Base-by-base conservation (phyloP, 2,113 vertebrate species). In the Actenoides hombroni region DNA sequence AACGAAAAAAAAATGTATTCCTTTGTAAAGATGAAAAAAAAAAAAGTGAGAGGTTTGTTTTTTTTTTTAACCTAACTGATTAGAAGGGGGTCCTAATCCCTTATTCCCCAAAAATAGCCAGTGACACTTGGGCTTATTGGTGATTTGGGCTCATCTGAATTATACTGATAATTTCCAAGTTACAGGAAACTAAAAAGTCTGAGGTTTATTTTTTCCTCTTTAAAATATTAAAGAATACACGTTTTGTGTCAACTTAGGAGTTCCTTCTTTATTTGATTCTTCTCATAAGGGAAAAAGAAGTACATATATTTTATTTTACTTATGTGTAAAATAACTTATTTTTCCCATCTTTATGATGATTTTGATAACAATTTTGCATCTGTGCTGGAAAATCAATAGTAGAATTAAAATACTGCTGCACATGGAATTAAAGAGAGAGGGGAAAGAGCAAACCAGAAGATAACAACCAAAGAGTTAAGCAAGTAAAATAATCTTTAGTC, bases 101-200 rank as follows among this genome's bases (percentile, higher is more conserved):
- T 39, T 79, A 97, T 95, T 97, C 94, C 97, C 67, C 57, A 89
- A 96, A 98, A 98, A 95, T 78, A 98, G 94, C 93, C 96, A 98
- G 94, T 98, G 98, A 98, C 96, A 92, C 64, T 90, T 86, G 97
- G 97, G 96, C 97, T 96, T 97, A 79, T 85, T 60, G 5, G 78
- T 95, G 94, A 97, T 97, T 97, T 97, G 94, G 97, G 96, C 95
- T 98, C 75, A 33, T 97, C 94, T 98, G 97, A 98, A 98, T 98
- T 97, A 98, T 90, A 96, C 75, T 97, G 98, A 97, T 98, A 97
- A 97, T 97, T 84, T 98, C 95, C 93, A 95, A 95, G 84, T 90
- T 97, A 97, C 96, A 97, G 37, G 25, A 60, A 92, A 69, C 7
- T 11, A 26, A 73, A 57, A 71, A 85, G 6, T 35, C 21, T 14